phyloP scores from a whole-genome alignment of 2,888 invertebrate species.

The Thera obeliscata region DNA sequence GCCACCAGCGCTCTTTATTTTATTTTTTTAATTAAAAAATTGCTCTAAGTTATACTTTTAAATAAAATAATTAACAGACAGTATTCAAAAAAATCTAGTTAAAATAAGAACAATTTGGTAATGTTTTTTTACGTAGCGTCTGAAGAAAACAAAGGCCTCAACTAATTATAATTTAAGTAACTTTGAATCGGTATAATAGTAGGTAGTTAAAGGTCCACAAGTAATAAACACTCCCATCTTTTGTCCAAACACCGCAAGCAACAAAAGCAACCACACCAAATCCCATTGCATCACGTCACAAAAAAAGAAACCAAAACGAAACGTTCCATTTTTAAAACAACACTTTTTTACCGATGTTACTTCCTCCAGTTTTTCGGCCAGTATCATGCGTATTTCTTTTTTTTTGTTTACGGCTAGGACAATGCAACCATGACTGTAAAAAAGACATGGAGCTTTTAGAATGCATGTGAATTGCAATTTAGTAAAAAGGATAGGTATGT shows the following conservation, averaged over 20 bases:
- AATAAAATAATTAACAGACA: background rate
- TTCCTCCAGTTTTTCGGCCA: conserved; percentile 54
- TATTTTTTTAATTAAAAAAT: background rate
- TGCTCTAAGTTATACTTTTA: too few relatives aligned
- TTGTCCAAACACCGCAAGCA: conserved; percentile 44
- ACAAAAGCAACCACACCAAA: conserved; percentile 48
- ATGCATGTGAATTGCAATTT: conserved; percentile 66
- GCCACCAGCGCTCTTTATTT: too few relatives aligned
- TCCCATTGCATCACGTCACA: conserved; percentile 46
- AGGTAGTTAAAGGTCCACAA: conserved; percentile 11
- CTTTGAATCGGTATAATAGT: background rate
- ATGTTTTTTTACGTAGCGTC: background rate
- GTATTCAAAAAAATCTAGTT: background rate
- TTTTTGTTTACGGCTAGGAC: conserved; percentile 65
- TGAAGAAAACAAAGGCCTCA: background rate
- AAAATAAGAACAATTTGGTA: background rate
- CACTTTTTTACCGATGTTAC: conserved; percentile 55
- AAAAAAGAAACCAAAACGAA: conserved; percentile 47
- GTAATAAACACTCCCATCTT: conserved; percentile 32
- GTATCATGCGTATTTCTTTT: conserved; percentile 54
- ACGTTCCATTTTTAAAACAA: conserved; percentile 54
- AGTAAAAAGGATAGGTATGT: too few relatives aligned
- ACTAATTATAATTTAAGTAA: background rate
- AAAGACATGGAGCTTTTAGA: conserved; percentile 69
- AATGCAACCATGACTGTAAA: conserved; percentile 72